Percentiles rank a stretch among this genome's conserved stretches.
Conservation (phyloP, 2,113 vertebrate species). For the Chaenocephalus aceratus region DNA sequence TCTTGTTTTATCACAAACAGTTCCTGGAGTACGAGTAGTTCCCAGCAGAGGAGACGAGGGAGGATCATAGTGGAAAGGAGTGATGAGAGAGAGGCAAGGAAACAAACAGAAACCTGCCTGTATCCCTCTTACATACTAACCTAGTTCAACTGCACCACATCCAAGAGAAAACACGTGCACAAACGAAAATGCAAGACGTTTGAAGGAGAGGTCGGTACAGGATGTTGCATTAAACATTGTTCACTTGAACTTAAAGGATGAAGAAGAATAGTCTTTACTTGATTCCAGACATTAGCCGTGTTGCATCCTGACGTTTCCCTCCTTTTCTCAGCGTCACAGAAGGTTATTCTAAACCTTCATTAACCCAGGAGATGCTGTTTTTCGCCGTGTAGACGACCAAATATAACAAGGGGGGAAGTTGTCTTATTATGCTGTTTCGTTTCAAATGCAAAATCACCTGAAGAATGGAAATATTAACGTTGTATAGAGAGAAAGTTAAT, state of each 20-base stretch:
- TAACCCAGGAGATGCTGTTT: conserved; percentile 43
- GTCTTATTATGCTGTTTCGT: conserved; percentile 48
- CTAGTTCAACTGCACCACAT: conserved; percentile 13
- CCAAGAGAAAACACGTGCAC: not conserved
- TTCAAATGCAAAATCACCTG: conserved; percentile 13
- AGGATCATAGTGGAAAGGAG: no score
- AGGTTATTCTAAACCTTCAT: not conserved
- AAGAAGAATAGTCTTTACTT: not conserved
- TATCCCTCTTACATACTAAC: conserved; percentile 40
- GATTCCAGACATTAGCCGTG: not conserved
- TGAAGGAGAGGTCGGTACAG: conserved; percentile 5
- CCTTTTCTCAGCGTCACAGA: not conserved
- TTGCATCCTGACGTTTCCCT: not conserved
- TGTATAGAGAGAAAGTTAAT: conserved; percentile 29
- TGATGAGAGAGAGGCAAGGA: conserved; percentile 61
- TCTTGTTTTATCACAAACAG: conserved; percentile 98
- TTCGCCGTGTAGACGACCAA: conserved; percentile 64
- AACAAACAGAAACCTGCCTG: conserved; percentile 70
- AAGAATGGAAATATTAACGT: conserved; percentile 18
- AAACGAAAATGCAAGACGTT: conserved; percentile 5
- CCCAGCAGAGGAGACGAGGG: conserved; percentile 28
- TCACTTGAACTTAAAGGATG: no score
- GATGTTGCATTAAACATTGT: no score
- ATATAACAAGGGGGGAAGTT: conserved; percentile 51
- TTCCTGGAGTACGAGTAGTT: conserved; percentile 96